Evolutionary conservation across 2,113 vertebrate species (phyloP).

Genomic region (Symphodus melops): DNA sequence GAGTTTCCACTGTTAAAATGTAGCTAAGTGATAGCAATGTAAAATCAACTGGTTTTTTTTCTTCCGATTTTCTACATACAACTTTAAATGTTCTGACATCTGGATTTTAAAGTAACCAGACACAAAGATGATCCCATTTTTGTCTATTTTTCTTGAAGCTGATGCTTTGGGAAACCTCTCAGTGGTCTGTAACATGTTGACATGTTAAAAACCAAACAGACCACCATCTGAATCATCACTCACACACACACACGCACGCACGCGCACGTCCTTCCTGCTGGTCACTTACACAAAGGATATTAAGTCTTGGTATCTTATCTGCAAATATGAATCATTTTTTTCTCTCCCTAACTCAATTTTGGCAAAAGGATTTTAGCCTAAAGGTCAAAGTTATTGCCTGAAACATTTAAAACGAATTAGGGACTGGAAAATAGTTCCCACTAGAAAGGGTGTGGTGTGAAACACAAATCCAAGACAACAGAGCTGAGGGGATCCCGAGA

Average conservation of each 20-base stretch:
- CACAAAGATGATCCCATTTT: background rate
- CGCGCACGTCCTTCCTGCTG: background rate
- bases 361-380: background rate
- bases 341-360: conserved; percentile 17
- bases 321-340: conserved; percentile 6
- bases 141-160: conserved; percentile 12
- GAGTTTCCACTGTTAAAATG: too few species aligned
- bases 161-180: conserved; percentile 32
- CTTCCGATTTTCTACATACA: background rate
- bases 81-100: background rate
- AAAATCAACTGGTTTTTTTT: background rate
- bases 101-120: background rate
- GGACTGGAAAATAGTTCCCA: background rate
- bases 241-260: conserved; percentile 7
- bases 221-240: conserved; percentile 1
- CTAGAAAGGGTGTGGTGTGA: conserved; percentile 53
- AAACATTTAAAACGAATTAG: background rate
- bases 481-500: background rate
- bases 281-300: background rate
- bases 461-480: conserved; percentile 24
- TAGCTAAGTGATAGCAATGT: too few species aligned
- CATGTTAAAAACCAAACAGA: conserved; percentile 17
- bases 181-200: conserved; percentile 41
- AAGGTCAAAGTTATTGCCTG: background rate
- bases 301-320: conserved; percentile 1